Base-by-base conservation (phyloP, 2,888 invertebrate species). In the Cyrtodaria siliqua region DNA sequence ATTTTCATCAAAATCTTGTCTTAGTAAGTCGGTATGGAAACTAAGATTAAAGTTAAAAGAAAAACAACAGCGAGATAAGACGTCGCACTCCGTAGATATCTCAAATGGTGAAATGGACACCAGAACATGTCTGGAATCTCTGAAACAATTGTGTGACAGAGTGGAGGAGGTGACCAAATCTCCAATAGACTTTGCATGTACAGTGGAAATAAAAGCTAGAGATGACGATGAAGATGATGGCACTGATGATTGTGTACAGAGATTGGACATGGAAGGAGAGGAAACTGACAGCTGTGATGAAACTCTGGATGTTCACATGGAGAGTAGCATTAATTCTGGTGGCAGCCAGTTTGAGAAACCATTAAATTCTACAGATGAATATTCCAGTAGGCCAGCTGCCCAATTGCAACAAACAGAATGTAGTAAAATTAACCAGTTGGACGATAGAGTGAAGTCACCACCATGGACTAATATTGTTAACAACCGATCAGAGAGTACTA, bases 81-180 rank as follows among this genome's bases (percentile, higher is more conserved):
- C 4, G 33, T 33, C 12, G 12, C 33, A 33, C 6, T 33, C 33
- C 12, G 12, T 33, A 8, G 33, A 33, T 33, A 33, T 33, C 6
- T 33, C 33, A 4, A 33, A 33, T 12, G 33, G 4, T 12, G 33
- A 33, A 33, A 33, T 33, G 4, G 33, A 33, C 12, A 57, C 49
- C 9, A 38, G 23, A 29, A 33, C 67, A 9, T 55, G 62, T 33
- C 16, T 77, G 8, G 27, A 38, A 18, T 20, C 67, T 24, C 38
- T 77, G 2, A 44, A 61, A 38, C 29, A 59, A 44, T 33, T 77
- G 8, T 77, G 76, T 42, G 47, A 68, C 18, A 53, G 44, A 29
- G 26, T 77, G n/a, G 68, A 67, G 38, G 20, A 38, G n/a, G 29
- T 9, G 12, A 55, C 62, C 14, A 18, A 53, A 16, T 71, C 63